Percentiles rank a stretch among this genome's conserved stretches.
phyloP scores from a whole-genome alignment of 1,140 invertebrate genomes.

The Camponotus floridanus region DNA sequence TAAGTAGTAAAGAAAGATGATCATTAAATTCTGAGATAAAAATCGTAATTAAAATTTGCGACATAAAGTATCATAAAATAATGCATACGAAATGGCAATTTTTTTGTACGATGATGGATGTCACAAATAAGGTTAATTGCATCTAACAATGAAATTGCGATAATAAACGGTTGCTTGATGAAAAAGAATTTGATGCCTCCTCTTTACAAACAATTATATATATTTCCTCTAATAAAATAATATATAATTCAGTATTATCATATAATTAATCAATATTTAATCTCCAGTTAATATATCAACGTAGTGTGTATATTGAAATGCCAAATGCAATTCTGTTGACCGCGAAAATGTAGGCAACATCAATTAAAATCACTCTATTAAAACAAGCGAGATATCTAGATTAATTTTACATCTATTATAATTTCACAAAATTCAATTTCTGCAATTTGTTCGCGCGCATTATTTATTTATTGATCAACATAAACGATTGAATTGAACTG shows the following conservation, averaged over 20 bases:
- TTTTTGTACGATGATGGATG: not conserved
- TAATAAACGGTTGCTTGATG: conserved; percentile 29
- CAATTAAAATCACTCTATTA: conserved; percentile 5
- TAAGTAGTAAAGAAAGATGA: not conserved
- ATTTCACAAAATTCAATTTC: conserved; percentile 7
- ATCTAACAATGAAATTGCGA: conserved; percentile 35
- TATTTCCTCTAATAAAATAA: not conserved
- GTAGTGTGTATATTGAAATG: not conserved
- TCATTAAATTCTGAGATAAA: not conserved
- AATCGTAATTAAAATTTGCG: conserved; percentile 16
- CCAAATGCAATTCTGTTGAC: not conserved
- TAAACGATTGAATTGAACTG: not conserved
- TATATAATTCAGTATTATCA: conserved; percentile 46
- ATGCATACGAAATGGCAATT: not conserved
- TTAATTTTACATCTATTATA: conserved; percentile 18
- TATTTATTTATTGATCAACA: not conserved
- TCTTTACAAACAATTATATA: not conserved
- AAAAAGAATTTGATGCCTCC: not conserved
- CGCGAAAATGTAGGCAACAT: not conserved
- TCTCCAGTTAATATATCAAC: not conserved
- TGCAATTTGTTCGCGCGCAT: not conserved
- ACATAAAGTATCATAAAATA: not conserved
- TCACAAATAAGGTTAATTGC: not conserved
- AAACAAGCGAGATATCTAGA: not conserved
- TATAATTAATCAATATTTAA: conserved; percentile 49